These are phyloP conservation scores for Protaetia brevitarsis DNA, from an alignment of 1,140 invertebrate species.

Conservation along the genomic window DNA sequence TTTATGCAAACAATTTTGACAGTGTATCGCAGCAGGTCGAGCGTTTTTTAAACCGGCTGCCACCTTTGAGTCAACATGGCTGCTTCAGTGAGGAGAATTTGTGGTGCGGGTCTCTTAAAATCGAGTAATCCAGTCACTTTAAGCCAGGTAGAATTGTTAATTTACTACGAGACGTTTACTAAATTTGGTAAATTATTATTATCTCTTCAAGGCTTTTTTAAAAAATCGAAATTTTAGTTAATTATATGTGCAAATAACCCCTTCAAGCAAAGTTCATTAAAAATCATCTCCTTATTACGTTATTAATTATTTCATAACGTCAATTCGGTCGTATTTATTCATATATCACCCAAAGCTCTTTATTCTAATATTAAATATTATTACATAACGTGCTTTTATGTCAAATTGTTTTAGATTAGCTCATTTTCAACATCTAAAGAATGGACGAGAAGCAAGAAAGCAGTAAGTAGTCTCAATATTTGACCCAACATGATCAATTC, in stretches of 20 bases:
- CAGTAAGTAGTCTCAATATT: slow-evolving; percentile 59
- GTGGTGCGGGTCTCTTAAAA: slow-evolving; percentile 72
- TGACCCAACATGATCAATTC: not conserved
- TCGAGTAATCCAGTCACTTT: slow-evolving; percentile 52
- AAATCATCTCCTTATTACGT: not conserved
- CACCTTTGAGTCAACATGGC: slow-evolving; percentile 63
- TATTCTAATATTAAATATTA: not conserved
- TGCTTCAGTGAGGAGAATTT: slow-evolving; percentile 76
- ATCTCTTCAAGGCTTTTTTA: not conserved
- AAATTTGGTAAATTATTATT: slow-evolving; percentile 7
- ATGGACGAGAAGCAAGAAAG: slow-evolving; percentile 71
- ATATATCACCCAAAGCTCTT: not conserved
- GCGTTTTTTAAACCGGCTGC: not conserved
- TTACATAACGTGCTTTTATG: slow-evolving; percentile 37
- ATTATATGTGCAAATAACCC: not conserved
- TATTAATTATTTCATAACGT: not conserved
- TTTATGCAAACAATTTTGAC: not conserved
- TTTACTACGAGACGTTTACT: not conserved
- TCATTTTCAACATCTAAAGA: slow-evolving; percentile 67
- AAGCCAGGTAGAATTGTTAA: slow-evolving; percentile 51
- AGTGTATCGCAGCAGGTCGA: not conserved
- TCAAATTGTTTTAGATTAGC: slow-evolving; percentile 54
- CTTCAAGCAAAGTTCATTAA: not conserved
- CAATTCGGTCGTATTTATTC: not conserved
- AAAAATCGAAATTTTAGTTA: not conserved